Base-by-base conservation (phyloP, 2,888 invertebrate species). In the Polymixis lichenea region DNA sequence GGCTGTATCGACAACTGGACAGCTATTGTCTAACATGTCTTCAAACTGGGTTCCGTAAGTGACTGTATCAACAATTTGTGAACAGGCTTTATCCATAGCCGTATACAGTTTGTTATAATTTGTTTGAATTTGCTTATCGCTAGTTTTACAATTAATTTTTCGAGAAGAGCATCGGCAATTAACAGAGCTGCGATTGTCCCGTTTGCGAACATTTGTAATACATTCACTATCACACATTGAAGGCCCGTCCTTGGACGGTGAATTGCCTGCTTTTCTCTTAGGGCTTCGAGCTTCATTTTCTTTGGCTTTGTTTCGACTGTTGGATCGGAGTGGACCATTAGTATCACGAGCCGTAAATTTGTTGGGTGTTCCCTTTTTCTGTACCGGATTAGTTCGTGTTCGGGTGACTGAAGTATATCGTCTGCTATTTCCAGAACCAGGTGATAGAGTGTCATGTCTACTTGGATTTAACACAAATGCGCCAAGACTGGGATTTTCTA, bases 81-180 rank as follows among this genome's bases (percentile, higher is more conserved):
- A 80, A 73, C 93, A 94, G 58, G 94, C 94, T 89, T 93, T 95
- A 72, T 95, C 93, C 9, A 79, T 77, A 49, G 81, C 72, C 5
- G 75, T 74, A 71, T 74, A 84, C 55, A 79, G 82, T 46, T 78
- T 89, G 22, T 58, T 86, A 19, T 74, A 71, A 11, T 83, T 67
- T 17, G 92, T 93, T 83, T 94, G 94, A 64, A 90, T 89, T 72
- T 88, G 85, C 79, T 93, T 93, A 6, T 84, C 75, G 19, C 74
- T 89, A 7, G 53, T 62, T 85, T 87, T 89, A 55, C 62, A 71
- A 62, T 53, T 60, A 28, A 46, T 70, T 38, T 76, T 84, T 78
- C 84, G 89, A 17, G 79, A 77, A 11, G 75, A 69, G 79, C 89
- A 90, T 86, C 89, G 92, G 78, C 93, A 93, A 66, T 58, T 25